Evolutionary conservation across 1,140 invertebrate genomes (phyloP).

Genomic region (Triops cancriformis): DNA sequence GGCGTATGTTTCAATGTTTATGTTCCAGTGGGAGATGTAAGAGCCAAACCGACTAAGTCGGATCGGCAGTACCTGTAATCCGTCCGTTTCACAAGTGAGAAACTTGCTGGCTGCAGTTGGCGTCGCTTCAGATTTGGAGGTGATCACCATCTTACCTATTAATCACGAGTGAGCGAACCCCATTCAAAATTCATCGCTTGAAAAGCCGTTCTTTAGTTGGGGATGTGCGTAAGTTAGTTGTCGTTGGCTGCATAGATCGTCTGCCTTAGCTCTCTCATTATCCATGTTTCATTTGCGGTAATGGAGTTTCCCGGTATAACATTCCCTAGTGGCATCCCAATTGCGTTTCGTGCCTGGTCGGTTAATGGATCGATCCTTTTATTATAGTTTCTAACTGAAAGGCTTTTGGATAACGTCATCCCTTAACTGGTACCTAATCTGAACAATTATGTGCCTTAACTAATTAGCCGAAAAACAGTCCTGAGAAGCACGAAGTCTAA

Average conservation of each 20-base stretch:
- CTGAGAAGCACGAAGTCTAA: too few species aligned
- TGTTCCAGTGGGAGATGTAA: too few species aligned
- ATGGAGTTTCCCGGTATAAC: slow-evolving; percentile 10
- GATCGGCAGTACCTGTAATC: too few species aligned
- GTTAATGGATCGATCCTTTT: slow-evolving; percentile 11
- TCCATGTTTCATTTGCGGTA: slow-evolving; percentile 13
- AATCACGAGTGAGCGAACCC: too few species aligned
- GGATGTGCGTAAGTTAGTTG: background rate
- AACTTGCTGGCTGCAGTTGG: too few species aligned
- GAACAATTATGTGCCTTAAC: background rate
- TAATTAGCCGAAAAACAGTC: background rate
- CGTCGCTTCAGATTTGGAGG: too few species aligned
- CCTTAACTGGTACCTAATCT: background rate
- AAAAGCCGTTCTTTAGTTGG: background rate
- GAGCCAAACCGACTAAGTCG: too few species aligned
- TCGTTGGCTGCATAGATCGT: background rate
- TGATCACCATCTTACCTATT: too few species aligned
- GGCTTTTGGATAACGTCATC: background rate
- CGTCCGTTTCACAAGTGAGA: too few species aligned
- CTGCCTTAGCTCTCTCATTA: slow-evolving; percentile 5
- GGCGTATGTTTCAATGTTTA: too few species aligned
- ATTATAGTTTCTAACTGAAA: background rate
- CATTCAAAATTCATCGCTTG: background rate
- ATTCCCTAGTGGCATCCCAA: slow-evolving; percentile 8
- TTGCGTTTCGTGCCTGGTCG: background rate